A percentile compares a stretch with the other conserved stretches of the same genome.
Conservation (phyloP, 2,888 invertebrate genomes). For the Macrosoma leucophasiata region DNA sequence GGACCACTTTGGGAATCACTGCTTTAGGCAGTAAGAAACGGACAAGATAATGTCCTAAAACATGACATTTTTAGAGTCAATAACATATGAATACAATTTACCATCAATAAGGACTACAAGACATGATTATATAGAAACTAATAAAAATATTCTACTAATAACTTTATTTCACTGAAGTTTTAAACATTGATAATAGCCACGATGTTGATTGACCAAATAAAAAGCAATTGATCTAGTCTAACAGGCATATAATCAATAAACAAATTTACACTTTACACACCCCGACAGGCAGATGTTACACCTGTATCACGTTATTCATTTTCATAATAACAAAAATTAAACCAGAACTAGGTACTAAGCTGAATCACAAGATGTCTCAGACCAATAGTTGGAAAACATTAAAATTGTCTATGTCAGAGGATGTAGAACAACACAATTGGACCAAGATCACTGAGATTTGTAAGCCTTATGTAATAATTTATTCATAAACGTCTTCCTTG, state of each 20-base stretch:
- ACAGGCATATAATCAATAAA: constrained; percentile 65
- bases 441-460: constrained; percentile 34
- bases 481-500: constrained; percentile 93
- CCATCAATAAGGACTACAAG: no score
- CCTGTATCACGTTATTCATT: constrained; percentile 42
- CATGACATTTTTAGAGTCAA: no score
- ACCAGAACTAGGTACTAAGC: constrained; percentile 47
- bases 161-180: constrained; percentile 9
- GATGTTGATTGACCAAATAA: constrained; percentile 47
- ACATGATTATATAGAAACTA: no score
- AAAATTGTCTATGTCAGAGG: constrained; percentile 20
- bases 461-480: constrained; percentile 39
- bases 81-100: no score
- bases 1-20: no score
- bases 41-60: no score
- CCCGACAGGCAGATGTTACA: constrained; percentile 37
- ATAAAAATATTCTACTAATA: no score
- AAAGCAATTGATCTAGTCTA: constrained; percentile 66
- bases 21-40: no score
- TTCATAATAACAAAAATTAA: constrained; percentile 42
- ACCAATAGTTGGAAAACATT: constrained; percentile 38
- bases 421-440: constrained; percentile 34
- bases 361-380: constrained; percentile 36
- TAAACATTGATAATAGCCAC: constrained; percentile 3
- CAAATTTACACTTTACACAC: constrained; percentile 67